Evolutionary conservation across 35 echinoderm and acorn worm genomes (phyloP).

Genomic region (Holothuria glaberrima): DNA sequence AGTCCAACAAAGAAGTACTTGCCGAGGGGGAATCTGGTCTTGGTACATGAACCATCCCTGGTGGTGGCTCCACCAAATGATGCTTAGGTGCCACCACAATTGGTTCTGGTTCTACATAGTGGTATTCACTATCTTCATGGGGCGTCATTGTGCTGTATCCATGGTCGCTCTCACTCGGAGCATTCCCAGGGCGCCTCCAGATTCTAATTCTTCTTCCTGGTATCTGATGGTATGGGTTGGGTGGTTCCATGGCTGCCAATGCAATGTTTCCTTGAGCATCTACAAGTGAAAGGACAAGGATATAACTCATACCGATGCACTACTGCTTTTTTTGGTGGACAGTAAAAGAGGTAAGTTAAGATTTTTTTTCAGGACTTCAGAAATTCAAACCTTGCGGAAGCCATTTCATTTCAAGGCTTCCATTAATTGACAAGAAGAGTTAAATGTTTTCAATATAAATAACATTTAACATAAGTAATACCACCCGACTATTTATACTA

Average conservation of each 20-base stretch:
- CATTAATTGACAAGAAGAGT: no score
- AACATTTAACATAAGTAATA: no score
- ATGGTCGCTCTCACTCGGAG: slow-evolving; percentile 97
- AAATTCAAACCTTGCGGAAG: background rate
- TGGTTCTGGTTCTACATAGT: slow-evolving; percentile 94
- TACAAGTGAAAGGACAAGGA: slow-evolving; percentile 41
- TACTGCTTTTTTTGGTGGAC: background rate
- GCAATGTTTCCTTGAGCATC: slow-evolving; percentile 93
- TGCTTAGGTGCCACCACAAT: slow-evolving; percentile 59
- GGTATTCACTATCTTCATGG: slow-evolving; percentile 98
- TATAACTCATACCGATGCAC: background rate
- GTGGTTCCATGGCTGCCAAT: slow-evolving; percentile 84
- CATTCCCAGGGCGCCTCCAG: slow-evolving; percentile 79
- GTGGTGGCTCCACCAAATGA: slow-evolving; percentile 41
- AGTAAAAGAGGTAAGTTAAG: background rate
- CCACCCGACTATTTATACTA: no score
- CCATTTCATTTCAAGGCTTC: no score
- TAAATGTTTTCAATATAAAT: no score
- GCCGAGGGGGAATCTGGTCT: slow-evolving; percentile 28
- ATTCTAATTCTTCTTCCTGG: slow-evolving; percentile 80
- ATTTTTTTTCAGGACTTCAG: no score
- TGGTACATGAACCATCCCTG: slow-evolving; percentile 13
- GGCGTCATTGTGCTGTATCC: slow-evolving; percentile 99
- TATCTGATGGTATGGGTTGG: slow-evolving; percentile 91
- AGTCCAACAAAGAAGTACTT: slow-evolving; percentile 38